phyloP scores from a whole-genome alignment of 2,888 invertebrate genomes.

The Tiliacea citrago region DNA sequence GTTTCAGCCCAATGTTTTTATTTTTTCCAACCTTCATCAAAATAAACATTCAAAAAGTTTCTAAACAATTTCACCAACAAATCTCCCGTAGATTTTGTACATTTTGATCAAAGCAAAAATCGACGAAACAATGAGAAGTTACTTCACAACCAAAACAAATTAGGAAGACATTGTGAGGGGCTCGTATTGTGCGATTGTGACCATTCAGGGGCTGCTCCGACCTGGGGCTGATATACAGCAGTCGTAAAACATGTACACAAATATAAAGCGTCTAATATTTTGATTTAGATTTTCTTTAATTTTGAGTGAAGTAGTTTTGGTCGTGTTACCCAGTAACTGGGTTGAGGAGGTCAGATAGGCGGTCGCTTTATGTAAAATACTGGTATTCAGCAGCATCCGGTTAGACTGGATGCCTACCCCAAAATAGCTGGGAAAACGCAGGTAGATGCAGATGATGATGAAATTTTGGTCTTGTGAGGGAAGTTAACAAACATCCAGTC shows the following conservation, averaged over 20 bases:
- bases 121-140: conserved; percentile 79
- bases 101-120: conserved; percentile 79
- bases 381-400: no score
- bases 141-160: conserved; percentile 89
- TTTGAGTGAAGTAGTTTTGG: no score
- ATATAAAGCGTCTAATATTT: conserved; percentile 61
- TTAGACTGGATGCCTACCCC: no score
- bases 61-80: conserved; percentile 57
- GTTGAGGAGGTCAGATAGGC: no score
- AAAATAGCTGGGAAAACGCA: no score
- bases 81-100: conserved; percentile 69
- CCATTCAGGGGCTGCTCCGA: conserved; percentile 86
- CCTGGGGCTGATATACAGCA: conserved; percentile 79
- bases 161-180: conserved; percentile 74
- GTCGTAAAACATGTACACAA: conserved; percentile 81
- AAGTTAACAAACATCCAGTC: background rate
- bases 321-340: no score
- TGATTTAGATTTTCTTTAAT: conserved; percentile 34
- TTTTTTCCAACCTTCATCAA: background rate
- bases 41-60: conserved; percentile 20
- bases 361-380: no score
- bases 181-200: conserved; percentile 73
- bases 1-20: background rate
- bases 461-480: no score
- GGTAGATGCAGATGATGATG: no score